A percentile compares a stretch with the other conserved stretches of the same genome.
These are phyloP conservation scores for Erebia aethiops DNA, from an alignment of 2,888 invertebrate species.

Conservation along the genomic window DNA sequence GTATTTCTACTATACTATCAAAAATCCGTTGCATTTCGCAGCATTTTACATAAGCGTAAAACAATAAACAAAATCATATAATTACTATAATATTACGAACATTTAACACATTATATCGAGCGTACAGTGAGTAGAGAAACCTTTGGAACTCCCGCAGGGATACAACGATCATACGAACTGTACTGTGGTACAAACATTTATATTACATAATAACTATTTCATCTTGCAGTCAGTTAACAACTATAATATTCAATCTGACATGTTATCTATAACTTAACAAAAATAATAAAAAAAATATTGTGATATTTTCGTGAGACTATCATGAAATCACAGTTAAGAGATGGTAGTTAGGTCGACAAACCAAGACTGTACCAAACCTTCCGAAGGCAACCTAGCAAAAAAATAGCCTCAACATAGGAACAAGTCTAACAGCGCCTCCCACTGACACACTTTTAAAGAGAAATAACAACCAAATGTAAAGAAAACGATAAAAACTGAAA, in stretches of 20 bases:
- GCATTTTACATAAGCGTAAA: too few species aligned
- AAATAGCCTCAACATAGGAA: constrained; percentile 10
- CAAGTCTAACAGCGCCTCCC: neutral
- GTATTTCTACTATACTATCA: too few species aligned
- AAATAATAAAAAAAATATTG: neutral
- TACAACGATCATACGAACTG: neutral
- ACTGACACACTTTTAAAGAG: neutral
- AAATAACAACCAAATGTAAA: neutral
- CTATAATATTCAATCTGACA: neutral
- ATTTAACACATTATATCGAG: too few species aligned
- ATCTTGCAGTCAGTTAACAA: neutral
- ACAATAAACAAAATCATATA: too few species aligned
- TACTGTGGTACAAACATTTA: neutral
- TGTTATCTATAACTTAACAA: neutral
- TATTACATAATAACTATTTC: neutral
- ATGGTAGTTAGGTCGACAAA: neutral
- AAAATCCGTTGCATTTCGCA: too few species aligned
- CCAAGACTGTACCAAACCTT: neutral
- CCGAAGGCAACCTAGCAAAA: neutral
- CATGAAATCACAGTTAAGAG: neutral
- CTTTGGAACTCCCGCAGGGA: too few species aligned
- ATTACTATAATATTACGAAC: too few species aligned
- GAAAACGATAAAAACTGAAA: neutral
- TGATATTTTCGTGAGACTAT: neutral
- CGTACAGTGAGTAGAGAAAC: too few species aligned